Conservation (phyloP, 2,888 invertebrate genomes). For the Acanthoscelides obtectus region DNA sequence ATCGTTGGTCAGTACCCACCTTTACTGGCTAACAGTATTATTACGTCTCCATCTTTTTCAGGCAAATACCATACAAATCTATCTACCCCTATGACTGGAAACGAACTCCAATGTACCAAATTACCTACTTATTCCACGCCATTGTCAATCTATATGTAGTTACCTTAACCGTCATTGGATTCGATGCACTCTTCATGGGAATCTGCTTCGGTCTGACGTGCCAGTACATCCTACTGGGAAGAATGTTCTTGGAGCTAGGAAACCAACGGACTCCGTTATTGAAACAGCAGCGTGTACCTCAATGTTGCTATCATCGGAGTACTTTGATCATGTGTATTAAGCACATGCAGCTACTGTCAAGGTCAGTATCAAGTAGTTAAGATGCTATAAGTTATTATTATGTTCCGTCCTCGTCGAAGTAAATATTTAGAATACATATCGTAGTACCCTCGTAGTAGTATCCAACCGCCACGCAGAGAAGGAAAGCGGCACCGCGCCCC, state of each 20-base stretch:
- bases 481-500: too few species aligned
- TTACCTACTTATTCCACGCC: conserved; percentile 13
- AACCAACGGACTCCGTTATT: conserved; percentile 1
- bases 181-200: conserved; percentile 19
- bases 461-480: too few species aligned
- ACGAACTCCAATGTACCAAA: conserved; percentile 15
- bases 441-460: too few species aligned
- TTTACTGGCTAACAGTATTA: too few species aligned
- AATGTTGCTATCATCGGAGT: background rate
- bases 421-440: too few species aligned
- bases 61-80: conserved; percentile 15
- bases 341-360: conserved; percentile 16
- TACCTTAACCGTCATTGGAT: conserved; percentile 10
- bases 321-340: conserved; percentile 14
- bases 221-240: conserved; percentile 16
- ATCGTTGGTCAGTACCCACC: too few species aligned
- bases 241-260: conserved; percentile 12
- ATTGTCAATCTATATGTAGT: conserved; percentile 13
- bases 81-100: conserved; percentile 18
- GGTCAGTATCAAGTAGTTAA: conserved; percentile 8
- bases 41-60: background rate
- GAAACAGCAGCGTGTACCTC: background rate
- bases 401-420: too few species aligned
- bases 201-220: conserved; percentile 13
- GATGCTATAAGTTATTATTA: too few species aligned